A percentile compares a stretch with the other conserved stretches of the same genome.
Conservation (phyloP, 2,797 vertebrate genomes). For the Fringilla coelebs region DNA sequence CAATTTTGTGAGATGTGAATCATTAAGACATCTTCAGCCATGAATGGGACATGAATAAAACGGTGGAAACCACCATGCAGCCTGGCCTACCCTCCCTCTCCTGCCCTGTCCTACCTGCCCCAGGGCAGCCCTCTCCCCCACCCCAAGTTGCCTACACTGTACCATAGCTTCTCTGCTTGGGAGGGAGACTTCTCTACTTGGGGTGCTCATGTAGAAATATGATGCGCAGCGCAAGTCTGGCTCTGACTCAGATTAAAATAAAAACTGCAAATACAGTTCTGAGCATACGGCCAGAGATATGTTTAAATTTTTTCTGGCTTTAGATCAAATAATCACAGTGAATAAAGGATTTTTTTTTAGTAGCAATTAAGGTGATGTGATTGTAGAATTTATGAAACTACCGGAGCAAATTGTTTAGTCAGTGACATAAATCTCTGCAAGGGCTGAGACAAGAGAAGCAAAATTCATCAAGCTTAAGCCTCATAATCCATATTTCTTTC, state of each 20-base stretch:
- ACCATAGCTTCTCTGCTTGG: not conserved
- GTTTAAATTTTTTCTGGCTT: not conserved
- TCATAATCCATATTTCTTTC: not conserved
- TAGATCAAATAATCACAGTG: not conserved
- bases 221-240: not conserved
- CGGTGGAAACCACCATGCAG: rapidly evolving
- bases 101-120: not conserved
- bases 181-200: not conserved
- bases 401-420: not conserved
- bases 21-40: not conserved
- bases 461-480: not conserved
- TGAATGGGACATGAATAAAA: not conserved
- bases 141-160: rapidly evolving
- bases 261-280: not conserved
- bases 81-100: not conserved
- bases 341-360: not conserved
- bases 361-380: not conserved
- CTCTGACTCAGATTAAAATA: not conserved
- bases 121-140: rapidly evolving
- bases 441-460: not conserved
- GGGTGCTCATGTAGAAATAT: not conserved
- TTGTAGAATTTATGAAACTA: not conserved
- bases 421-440: not conserved
- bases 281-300: not conserved
- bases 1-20: not conserved